Evolutionary conservation across 2,113 vertebrate genomes (phyloP).

Genomic region (Mobula birostris): DNA sequence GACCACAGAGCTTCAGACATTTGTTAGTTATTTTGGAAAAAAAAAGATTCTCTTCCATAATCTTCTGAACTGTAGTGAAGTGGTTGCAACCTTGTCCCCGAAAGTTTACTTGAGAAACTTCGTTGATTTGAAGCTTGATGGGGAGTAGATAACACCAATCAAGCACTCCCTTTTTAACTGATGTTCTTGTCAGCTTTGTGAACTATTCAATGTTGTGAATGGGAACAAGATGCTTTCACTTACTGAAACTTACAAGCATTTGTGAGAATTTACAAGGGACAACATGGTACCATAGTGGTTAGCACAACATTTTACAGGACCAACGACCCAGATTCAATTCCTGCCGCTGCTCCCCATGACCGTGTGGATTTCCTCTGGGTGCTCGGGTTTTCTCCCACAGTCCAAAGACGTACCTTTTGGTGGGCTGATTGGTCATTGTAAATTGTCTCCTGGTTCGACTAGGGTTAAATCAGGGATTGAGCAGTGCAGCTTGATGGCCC

Average conservation of each 20-base stretch:
- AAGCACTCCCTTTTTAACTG: not conserved
- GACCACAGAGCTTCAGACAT: not conserved
- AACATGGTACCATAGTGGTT: too few species aligned
- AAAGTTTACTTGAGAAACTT: not conserved
- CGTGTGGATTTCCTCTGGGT: too few species aligned
- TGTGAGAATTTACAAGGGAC: too few species aligned
- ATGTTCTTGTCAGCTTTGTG: not conserved
- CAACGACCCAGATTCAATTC: too few species aligned
- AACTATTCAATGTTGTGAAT: not conserved
- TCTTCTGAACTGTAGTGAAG: not conserved
- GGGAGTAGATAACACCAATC: not conserved
- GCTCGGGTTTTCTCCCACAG: too few species aligned
- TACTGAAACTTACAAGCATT: not conserved
- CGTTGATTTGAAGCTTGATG: not conserved
- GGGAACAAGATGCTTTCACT: not conserved
- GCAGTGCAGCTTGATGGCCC: too few species aligned
- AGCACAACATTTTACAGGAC: too few species aligned
- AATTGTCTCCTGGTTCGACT: too few species aligned
- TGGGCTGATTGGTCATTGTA: too few species aligned
- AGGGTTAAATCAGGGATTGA: too few species aligned
- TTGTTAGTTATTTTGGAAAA: not conserved
- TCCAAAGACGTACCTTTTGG: too few species aligned
- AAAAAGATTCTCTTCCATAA: not conserved
- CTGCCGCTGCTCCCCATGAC: too few species aligned
- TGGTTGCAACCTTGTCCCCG: not conserved